Evolutionary conservation across 2,113 vertebrate genomes (phyloP), one percentile per base, ranked within the genome.

Genomic region (Chauna torquata): DNA sequence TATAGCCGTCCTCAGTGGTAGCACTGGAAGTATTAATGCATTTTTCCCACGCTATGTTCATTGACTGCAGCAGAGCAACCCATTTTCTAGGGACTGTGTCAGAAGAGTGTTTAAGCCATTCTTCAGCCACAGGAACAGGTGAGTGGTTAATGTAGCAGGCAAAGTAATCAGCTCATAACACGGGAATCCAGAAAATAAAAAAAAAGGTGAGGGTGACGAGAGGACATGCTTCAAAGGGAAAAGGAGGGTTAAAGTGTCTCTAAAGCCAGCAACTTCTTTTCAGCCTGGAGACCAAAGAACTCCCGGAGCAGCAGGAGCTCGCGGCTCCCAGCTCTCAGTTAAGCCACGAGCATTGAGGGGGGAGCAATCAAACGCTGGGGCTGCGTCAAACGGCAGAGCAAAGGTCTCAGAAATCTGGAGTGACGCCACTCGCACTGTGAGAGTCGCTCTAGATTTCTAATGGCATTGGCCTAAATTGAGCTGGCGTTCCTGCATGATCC

Each of bases 11-110:
- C 50, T 94, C 42, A 34, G 69, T 23, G 61, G 71, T 90, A 80
- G 82, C 20, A 42, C 77, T 81, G 93, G 40, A 96, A 95, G 95
- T 93, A 95, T 97, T 95, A 96, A 97, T 97, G 94, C 32, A 4
- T 83, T 96, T 96, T 96, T 95, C 95, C 94, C 95, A 97, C 68
- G 76, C 94, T 96, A 96, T 96, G 92, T 84, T 97, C 93, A 57
- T 66, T 89, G 94, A 94, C 91, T 2, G 6, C 79, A 88, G 85
- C 27, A 25, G 25, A 75, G 62, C 94, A 95, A 87, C 68, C 61
- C 45, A 80, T 59, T 95, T 96, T 70, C 32, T 81, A 88, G 79
- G 36, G 89, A 30, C 19, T 49, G 5, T 69, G 92, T 92, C 86
- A 92, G 47, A 96, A 96, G 69, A 79, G 82, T 82, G 74, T 92